Conservation (phyloP, 64 coral and sea anemone genomes). For the Platygyra sinensis region DNA sequence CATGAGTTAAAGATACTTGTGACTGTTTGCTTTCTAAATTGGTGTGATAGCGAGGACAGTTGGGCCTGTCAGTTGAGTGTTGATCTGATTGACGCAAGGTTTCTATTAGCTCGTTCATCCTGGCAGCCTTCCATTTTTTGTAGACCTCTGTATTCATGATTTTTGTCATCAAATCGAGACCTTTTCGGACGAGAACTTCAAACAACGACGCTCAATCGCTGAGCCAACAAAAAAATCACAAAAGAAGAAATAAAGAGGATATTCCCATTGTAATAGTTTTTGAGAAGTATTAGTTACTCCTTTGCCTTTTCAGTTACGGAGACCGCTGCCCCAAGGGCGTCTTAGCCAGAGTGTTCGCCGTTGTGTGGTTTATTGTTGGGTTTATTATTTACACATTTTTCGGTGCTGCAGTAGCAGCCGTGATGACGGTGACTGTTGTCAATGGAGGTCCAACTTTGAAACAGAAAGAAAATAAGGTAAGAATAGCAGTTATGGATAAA, state of each 20-base stretch:
- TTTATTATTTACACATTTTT: slow-evolving; percentile 9
- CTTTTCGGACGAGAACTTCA: no score
- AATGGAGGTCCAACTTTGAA: background rate
- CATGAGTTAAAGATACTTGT: background rate
- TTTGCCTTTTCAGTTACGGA: slow-evolving; percentile 25
- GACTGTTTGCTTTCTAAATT: background rate
- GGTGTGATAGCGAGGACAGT: background rate
- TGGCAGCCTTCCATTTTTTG: no score
- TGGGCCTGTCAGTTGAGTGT: background rate
- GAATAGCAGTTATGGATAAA: background rate
- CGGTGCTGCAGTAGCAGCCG: slow-evolving; percentile 4
- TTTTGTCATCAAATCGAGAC: no score
- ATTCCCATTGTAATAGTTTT: background rate
- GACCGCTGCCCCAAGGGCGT: slow-evolving; percentile 26
- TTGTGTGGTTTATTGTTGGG: slow-evolving; percentile 21
- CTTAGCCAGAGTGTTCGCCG: slow-evolving; percentile 12
- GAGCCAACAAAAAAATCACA: no score
- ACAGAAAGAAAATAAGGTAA: slow-evolving; percentile 3
- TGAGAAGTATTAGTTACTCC: background rate
- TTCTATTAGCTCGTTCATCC: no score
- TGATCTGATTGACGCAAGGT: no score
- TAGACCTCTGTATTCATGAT: no score
- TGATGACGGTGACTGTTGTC: slow-evolving; percentile 40
- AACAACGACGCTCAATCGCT: no score
- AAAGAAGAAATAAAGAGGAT: no score